A percentile compares a stretch with the other conserved stretches of the same genome.
phyloP scores from a whole-genome alignment of 2,888 invertebrate species.

The Amiota mariae region DNA sequence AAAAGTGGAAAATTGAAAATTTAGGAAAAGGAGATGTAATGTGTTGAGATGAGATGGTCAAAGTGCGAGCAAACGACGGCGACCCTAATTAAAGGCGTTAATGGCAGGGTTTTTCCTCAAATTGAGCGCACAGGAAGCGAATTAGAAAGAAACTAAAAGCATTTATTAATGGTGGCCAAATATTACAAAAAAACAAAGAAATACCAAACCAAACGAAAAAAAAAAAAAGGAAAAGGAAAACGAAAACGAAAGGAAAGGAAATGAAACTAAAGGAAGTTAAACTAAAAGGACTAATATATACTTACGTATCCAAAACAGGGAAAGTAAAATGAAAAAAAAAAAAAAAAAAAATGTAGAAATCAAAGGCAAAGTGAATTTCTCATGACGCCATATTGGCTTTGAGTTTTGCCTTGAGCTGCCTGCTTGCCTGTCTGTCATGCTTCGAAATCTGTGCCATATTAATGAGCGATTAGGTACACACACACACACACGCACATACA shows the following conservation, averaged over 20 bases:
- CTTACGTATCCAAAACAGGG: neutral
- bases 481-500: neutral
- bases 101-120: no score
- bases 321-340: neutral
- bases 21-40: neutral
- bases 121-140: constrained; percentile 6
- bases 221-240: neutral
- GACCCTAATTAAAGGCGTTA: neutral
- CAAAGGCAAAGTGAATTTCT: no score
- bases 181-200: no score
- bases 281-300: neutral
- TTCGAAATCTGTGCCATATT: constrained; percentile 56
- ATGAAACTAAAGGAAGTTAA: no score
- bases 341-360: no score
- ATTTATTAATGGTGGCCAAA: neutral
- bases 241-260: neutral
- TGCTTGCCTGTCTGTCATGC: neutral
- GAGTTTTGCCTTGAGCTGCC: neutral
- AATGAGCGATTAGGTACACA: constrained; percentile 58
- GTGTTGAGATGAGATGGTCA: neutral
- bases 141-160: neutral
- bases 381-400: no score
- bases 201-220: neutral
- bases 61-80: neutral
- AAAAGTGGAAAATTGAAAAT: constrained; percentile 10